A percentile compares a stretch with the other conserved stretches of the same genome.
Conservation (phyloP, 2,888 invertebrate genomes). For the Chelonus formosanus region DNA sequence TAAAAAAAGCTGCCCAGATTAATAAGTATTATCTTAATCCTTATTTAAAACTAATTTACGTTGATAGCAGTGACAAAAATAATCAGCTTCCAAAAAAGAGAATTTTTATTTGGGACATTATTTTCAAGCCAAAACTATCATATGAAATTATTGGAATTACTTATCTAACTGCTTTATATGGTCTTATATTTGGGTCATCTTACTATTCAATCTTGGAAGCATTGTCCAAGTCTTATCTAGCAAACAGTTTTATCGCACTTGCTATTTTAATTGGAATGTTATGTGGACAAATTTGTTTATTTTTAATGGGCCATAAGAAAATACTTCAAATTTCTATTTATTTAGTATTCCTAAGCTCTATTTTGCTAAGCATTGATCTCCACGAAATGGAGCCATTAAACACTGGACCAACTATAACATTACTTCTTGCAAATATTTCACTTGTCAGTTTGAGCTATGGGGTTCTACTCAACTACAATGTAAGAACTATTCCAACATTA, state of each 20-base stretch:
- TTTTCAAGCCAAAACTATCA: constrained; percentile 39
- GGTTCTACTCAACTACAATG: constrained; percentile 42
- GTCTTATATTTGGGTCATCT: constrained; percentile 40
- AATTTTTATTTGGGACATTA: constrained; percentile 37
- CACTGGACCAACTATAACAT: constrained; percentile 40
- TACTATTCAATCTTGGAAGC: constrained; percentile 38
- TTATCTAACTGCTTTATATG: constrained; percentile 41
- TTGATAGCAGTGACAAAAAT: constrained; percentile 31
- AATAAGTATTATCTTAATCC: constrained; percentile 33
- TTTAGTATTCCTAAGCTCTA: constrained; percentile 40
- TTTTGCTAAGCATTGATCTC: constrained; percentile 37
- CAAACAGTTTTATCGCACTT: constrained; percentile 34
- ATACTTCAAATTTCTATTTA: constrained; percentile 38
- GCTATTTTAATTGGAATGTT: constrained; percentile 38
- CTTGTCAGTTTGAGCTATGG: constrained; percentile 42
- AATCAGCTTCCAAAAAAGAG: constrained; percentile 34
- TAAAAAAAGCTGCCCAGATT: constrained; percentile 33
- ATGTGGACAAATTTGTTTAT: constrained; percentile 39
- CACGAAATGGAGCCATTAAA: constrained; percentile 36
- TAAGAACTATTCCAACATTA: constrained; percentile 42
- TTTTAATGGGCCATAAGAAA: constrained; percentile 42
- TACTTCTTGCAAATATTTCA: constrained; percentile 38
- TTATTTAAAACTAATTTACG: constrained; percentile 37
- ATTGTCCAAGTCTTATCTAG: constrained; percentile 37
- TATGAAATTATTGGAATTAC: constrained; percentile 41